These are phyloP conservation scores for Acholoe squamosa DNA, from an alignment of 2,888 invertebrate genomes.

Conservation along the genomic window DNA sequence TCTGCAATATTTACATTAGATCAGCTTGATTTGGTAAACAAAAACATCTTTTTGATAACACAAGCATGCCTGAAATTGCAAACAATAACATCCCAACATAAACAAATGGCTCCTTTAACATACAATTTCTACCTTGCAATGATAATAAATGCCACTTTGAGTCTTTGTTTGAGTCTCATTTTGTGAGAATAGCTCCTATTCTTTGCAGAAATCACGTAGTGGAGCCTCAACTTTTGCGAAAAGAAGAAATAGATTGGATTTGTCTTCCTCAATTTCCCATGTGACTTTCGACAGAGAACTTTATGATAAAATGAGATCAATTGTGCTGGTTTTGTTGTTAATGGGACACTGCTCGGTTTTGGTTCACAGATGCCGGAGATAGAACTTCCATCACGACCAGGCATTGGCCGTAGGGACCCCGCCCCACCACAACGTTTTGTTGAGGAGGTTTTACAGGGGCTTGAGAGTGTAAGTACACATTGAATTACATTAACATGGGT, in stretches of 20 bases:
- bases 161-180: too few relatives aligned
- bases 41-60: too few relatives aligned
- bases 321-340: neutral
- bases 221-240: neutral
- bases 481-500: too few relatives aligned
- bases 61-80: too few relatives aligned
- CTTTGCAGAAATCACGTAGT: too few relatives aligned
- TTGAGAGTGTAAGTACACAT: neutral
- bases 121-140: too few relatives aligned
- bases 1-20: too few relatives aligned
- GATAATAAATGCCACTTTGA: too few relatives aligned
- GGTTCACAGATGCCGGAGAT: constrained; percentile 64
- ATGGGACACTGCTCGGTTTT: neutral
- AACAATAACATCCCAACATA: too few relatives aligned
- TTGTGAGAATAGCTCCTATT: too few relatives aligned
- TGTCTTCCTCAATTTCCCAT: neutral
- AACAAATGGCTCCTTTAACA: too few relatives aligned
- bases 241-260: neutral
- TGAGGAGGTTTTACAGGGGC: neutral
- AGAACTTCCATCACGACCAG: constrained; percentile 49
- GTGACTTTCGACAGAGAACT: neutral
- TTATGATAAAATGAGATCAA: neutral
- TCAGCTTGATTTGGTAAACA: too few relatives aligned
- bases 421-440: constrained; percentile 31
- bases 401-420: constrained; percentile 4